Percentiles rank a stretch among this genome's conserved stretches.
These are phyloP conservation scores for Coelinius sp. DNA, from an alignment of 2,888 invertebrate species.

Conservation along the genomic window DNA sequence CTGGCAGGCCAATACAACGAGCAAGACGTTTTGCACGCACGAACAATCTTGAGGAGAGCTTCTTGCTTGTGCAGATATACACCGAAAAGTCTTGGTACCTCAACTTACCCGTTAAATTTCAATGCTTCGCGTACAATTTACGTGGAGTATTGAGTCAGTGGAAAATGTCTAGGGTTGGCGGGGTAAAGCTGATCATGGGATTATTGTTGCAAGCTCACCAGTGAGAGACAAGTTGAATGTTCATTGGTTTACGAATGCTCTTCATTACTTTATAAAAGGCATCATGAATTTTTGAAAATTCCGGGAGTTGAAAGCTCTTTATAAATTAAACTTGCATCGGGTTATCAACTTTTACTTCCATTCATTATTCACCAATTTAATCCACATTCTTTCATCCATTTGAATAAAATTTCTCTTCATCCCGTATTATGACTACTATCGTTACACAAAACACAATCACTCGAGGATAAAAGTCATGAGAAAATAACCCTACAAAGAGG, in stretches of 20 bases:
- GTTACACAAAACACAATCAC: neutral
- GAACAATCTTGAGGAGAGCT: constrained; percentile 39
- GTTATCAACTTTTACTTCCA: neutral
- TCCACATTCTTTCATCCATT: neutral
- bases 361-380: neutral
- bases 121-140: constrained; percentile 28
- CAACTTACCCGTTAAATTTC: constrained; percentile 31
- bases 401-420: neutral
- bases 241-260: neutral
- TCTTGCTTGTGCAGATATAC: constrained; percentile 10
- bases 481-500: neutral
- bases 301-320: neutral
- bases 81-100: constrained; percentile 27
- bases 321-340: neutral
- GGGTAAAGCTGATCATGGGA: constrained; percentile 32
- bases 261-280: neutral
- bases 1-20: constrained; percentile 39
- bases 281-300: neutral
- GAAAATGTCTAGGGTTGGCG: neutral
- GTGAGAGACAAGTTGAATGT: neutral
- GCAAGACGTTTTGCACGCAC: constrained; percentile 39
- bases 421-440: no score
- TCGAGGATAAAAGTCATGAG: neutral
- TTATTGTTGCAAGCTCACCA: constrained; percentile 12
- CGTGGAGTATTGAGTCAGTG: constrained; percentile 1